phyloP scores from a whole-genome alignment of 2,797 vertebrate genomes.

The Spinus olivaceus region DNA sequence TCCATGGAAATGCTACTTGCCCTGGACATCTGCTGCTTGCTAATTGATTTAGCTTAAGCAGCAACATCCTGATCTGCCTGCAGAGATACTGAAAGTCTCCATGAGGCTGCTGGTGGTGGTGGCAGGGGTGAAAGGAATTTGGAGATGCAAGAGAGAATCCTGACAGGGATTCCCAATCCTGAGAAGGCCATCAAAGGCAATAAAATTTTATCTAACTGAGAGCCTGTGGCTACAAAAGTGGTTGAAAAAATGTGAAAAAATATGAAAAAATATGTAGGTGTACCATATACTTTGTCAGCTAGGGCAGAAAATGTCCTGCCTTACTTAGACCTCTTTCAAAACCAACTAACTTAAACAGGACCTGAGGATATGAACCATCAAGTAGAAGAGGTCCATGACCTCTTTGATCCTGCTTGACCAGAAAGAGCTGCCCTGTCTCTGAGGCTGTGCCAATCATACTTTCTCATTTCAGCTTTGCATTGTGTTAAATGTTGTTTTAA shows the following conservation, averaged over 20 bases:
- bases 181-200: not conserved
- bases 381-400: not conserved
- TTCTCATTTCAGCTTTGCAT: not conserved
- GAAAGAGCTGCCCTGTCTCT: not conserved
- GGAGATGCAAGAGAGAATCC: not conserved
- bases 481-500: slow-evolving; percentile 18
- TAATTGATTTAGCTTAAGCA: slow-evolving; percentile 8
- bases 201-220: not conserved
- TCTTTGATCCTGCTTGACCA: slow-evolving; percentile 16
- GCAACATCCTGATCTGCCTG: slow-evolving; percentile 11
- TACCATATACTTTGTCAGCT: not conserved
- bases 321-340: not conserved
- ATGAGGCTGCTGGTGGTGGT: not conserved
- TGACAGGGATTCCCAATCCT: not conserved
- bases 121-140: not conserved
- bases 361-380: not conserved
- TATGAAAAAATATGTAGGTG: not conserved
- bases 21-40: not conserved
- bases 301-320: not conserved
- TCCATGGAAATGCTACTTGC: not conserved
- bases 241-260: too few relatives aligned
- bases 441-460: not conserved
- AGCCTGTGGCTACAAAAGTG: not conserved
- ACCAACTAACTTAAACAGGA: not conserved
- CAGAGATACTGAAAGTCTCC: not conserved